These are phyloP conservation scores for Phrynocephalus versicolor DNA, from an alignment of 2,113 vertebrate species.

Conservation along the genomic window DNA sequence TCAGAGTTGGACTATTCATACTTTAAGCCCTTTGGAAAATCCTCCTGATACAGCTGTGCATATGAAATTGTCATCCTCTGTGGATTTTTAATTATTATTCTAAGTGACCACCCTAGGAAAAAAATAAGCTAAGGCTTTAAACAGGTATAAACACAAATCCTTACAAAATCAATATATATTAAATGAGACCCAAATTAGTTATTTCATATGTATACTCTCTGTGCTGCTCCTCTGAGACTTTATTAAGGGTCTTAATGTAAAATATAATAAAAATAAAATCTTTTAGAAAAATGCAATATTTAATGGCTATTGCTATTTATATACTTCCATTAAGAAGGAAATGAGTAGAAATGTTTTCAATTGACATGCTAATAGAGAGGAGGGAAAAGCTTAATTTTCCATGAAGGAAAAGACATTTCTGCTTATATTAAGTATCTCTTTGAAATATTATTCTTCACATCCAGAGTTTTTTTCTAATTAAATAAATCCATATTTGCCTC, in stretches of 20 bases:
- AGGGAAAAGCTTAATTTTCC: slow-evolving; percentile 42
- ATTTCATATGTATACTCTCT: slow-evolving; percentile 15
- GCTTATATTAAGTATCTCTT: slow-evolving; percentile 40
- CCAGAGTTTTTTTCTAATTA: slow-evolving; percentile 24
- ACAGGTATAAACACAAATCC: neutral
- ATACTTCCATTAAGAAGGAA: slow-evolving; percentile 59
- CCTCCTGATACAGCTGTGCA: neutral
- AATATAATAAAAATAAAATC: neutral
- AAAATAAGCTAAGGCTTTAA: neutral
- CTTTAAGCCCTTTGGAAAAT: neutral
- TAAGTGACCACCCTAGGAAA: neutral
- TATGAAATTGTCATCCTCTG: neutral
- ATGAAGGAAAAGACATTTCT: slow-evolving; percentile 62
- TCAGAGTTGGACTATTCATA: neutral
- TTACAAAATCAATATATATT: slow-evolving; percentile 26
- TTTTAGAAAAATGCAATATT: neutral
- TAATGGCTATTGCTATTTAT: slow-evolving; percentile 61
- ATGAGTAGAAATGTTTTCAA: slow-evolving; percentile 57
- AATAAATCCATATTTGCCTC: slow-evolving; percentile 45
- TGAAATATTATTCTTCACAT: slow-evolving; percentile 48
- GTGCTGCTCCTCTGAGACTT: neutral
- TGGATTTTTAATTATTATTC: neutral
- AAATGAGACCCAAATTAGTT: slow-evolving; percentile 16
- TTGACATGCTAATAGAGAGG: slow-evolving; percentile 61
- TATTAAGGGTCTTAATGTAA: slow-evolving; percentile 23